phyloP scores from a whole-genome alignment of 2,888 invertebrate species.

The Eupithecia insigniata region DNA sequence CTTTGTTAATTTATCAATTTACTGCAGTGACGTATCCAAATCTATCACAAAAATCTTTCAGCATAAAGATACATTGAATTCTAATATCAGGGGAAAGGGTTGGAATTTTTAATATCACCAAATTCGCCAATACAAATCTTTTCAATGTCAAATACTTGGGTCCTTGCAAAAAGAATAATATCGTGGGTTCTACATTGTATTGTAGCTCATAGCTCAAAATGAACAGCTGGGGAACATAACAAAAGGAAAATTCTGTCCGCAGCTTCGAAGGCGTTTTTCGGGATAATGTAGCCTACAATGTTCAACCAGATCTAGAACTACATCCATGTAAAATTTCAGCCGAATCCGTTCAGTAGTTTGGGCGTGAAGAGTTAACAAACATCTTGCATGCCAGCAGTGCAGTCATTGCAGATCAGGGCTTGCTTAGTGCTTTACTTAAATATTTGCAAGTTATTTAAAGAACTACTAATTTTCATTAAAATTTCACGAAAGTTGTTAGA shows the following conservation, averaged over 20 bases:
- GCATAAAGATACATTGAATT: conserved; percentile 5
- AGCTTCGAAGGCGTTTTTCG: too few relatives aligned
- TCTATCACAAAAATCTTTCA: background rate
- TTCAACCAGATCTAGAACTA: too few relatives aligned
- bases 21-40: background rate
- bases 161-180: conserved; percentile 38
- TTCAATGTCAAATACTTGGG: conserved; percentile 38
- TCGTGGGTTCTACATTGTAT: conserved; percentile 8
- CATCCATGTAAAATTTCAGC: too few relatives aligned
- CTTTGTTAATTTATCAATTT: background rate
- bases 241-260: background rate
- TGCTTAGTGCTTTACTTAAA: too few relatives aligned
- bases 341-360: too few relatives aligned
- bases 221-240: conserved; percentile 12
- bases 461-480: too few relatives aligned
- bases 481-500: too few relatives aligned
- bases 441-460: too few relatives aligned
- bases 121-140: conserved; percentile 40
- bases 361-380: too few relatives aligned
- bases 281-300: too few relatives aligned
- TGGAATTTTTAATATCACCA: conserved; percentile 43
- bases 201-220: conserved; percentile 4
- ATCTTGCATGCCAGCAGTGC: too few relatives aligned
- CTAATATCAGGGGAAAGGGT: conserved; percentile 18
- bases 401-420: too few relatives aligned